These are phyloP conservation scores for Coptodon rendalli DNA, from an alignment of 2,113 vertebrate species.

Conservation along the genomic window DNA sequence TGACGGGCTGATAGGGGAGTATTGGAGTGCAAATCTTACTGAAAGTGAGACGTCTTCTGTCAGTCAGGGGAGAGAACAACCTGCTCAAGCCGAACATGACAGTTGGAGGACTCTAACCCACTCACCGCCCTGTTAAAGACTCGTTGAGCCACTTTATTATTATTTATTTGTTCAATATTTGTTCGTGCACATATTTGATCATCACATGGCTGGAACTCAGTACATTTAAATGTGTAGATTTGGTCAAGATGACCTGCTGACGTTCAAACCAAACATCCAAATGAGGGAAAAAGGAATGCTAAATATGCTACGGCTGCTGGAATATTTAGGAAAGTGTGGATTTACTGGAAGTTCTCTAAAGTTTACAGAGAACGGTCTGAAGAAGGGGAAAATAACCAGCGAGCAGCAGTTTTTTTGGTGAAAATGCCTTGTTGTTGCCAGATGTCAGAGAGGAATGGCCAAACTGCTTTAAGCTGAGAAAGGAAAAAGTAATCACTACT, in stretches of 20 bases:
- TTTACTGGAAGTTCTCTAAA: rapidly evolving
- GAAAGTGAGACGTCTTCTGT: background rate
- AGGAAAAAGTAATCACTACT: background rate
- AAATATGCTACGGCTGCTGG: background rate
- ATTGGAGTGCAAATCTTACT: background rate
- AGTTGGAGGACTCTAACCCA: constrained; percentile 8
- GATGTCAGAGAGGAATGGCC: background rate
- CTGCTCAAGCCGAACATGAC: constrained; percentile 17
- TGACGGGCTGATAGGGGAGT: background rate
- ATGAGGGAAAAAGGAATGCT: background rate
- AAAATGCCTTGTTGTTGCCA: background rate
- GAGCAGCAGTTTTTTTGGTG: background rate
- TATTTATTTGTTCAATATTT: background rate
- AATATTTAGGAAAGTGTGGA: background rate
- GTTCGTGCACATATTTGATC: background rate
- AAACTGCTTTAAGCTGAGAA: background rate
- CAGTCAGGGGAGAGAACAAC: background rate
- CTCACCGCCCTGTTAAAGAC: background rate
- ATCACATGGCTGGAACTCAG: background rate
- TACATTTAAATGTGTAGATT: background rate
- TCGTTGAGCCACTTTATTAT: rapidly evolving
- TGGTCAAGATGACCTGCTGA: background rate
- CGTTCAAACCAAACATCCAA: background rate
- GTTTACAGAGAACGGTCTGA: background rate
- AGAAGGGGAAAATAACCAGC: background rate